Evolutionary conservation across 2,888 invertebrate species (phyloP).

Genomic region (Pseudanteris insignis): DNA sequence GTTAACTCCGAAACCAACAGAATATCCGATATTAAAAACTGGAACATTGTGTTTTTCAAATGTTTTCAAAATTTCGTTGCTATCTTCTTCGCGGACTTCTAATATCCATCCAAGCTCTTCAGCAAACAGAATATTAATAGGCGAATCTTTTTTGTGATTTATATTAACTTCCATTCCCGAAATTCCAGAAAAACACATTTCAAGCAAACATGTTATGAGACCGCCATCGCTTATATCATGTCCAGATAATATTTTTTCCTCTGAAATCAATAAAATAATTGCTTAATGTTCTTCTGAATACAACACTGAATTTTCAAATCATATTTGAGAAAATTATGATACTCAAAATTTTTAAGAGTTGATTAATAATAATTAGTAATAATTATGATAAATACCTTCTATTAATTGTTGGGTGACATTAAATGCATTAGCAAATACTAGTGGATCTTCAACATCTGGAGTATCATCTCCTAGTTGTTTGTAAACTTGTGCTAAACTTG

Average conservation of each 20-base stretch:
- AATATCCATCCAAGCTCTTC: conserved; percentile 89
- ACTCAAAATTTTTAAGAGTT: no score
- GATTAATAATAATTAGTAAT: no score
- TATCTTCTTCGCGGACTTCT: conserved; percentile 73
- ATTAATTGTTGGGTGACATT: conserved; percentile 85
- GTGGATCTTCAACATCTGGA: conserved; percentile 82
- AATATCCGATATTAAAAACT: conserved; percentile 75
- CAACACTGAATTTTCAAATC: no score
- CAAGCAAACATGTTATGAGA: conserved; percentile 85
- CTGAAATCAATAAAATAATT: no score
- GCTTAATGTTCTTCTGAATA: no score
- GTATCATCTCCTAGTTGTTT: conserved; percentile 81
- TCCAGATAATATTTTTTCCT: conserved; percentile 79
- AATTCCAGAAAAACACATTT: conserved; percentile 96
- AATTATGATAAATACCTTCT: conserved; percentile 73
- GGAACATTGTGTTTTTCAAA: conserved; percentile 73
- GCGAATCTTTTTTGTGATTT: conserved; percentile 69
- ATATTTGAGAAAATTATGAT: no score
- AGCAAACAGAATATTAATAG: conserved; percentile 78
- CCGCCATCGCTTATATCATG: conserved; percentile 99
- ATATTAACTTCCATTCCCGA: conserved; percentile 79
- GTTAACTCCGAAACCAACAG: conserved; percentile 74
- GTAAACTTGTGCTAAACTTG: conserved; percentile 91
- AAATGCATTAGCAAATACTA: conserved; percentile 79
- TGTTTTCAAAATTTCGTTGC: conserved; percentile 71